These are phyloP conservation scores for Silurus glanis DNA, from an alignment of 2,113 vertebrate species.

Conservation along the genomic window DNA sequence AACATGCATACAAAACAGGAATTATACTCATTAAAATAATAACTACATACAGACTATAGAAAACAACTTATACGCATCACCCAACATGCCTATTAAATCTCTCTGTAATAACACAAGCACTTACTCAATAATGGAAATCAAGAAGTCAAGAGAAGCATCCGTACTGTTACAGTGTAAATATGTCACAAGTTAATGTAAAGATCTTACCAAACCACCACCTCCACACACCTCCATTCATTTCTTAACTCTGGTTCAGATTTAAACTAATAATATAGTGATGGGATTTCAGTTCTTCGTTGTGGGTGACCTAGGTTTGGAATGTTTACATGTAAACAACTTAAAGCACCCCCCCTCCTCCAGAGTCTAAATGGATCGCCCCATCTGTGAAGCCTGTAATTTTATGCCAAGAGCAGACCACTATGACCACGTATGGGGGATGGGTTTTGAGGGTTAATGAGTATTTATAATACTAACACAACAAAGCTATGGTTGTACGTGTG, in stretches of 20 bases:
- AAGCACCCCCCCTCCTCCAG: background rate
- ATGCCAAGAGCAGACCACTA: conserved; percentile 55
- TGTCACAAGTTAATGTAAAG: background rate
- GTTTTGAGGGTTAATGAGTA: conserved; percentile 63
- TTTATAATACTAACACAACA: conserved; percentile 60
- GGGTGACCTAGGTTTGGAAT: conserved; percentile 1
- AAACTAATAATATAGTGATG: background rate
- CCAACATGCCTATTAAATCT: background rate
- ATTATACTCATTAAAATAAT: background rate
- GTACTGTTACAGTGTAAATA: background rate
- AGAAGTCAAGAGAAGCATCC: conserved; percentile 6
- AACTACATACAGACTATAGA: background rate
- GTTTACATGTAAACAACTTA: conserved; percentile 38
- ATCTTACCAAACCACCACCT: background rate
- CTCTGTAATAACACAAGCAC: conserved; percentile 5
- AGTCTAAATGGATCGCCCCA: conserved; percentile 53
- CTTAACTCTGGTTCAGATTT: conserved; percentile 24
- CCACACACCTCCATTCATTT: background rate
- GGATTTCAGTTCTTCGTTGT: conserved; percentile 29
- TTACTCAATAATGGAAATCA: background rate
- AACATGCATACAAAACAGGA: background rate
- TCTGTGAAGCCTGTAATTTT: conserved; percentile 60
- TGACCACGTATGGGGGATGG: conserved; percentile 17
- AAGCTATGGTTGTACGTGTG: background rate
- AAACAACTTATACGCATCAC: conserved; percentile 1